Base-by-base conservation (phyloP, 2,797 vertebrate species). In the Austrolebias charrua region DNA sequence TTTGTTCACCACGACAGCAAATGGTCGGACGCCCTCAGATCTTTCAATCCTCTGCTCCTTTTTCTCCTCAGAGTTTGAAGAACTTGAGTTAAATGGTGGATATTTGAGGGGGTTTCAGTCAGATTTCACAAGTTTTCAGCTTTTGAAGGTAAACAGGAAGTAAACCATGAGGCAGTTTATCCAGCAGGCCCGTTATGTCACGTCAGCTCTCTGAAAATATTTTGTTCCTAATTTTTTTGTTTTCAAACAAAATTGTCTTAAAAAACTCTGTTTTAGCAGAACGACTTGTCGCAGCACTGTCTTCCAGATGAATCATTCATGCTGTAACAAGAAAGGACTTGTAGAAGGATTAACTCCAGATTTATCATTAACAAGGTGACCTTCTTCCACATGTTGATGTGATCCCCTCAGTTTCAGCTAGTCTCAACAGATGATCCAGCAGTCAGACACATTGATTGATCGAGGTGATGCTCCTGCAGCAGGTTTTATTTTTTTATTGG, bases 1-100 rank as follows among this genome's bases (percentile, higher is more conserved):
- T 93, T 92, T 92, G 91, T 91, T 93, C 90, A 90, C 73, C 82
- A 59, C 84, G 72, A 56, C 66, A 66, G 86, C 93, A 94, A 93
- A 93, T 92, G 93, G 91, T 61, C 66, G 73, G 55, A 64, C 53
- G 6, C 28, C 51, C n/a, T n/a, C n/a, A n/a, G n/a, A n/a, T n/a
- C n/a, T n/a, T n/a, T n/a, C n/a, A n/a, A 75, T 60, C 13, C 75
- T 60, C 76, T 35, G 42, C 59, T 54, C 35, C 47, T 64, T 62
- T 60, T 35, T 62, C 56, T 71, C 9, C 18, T 51, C 31, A 38
- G 20, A 15, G 31, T 12, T 5, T 29, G 4, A 73, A 31, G 38
- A 46, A 29, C 40, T n/a, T n/a, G n/a, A n/a, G 24, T n/a, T n/a
- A n/a, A n/a, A n/a, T n/a, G 14, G 5, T 19, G 4, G 4, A 20